Evolutionary conservation across 1,140 invertebrate genomes (phyloP), one percentile per base, ranked within the genome.

Genomic region (Brachionus angularis): DNA sequence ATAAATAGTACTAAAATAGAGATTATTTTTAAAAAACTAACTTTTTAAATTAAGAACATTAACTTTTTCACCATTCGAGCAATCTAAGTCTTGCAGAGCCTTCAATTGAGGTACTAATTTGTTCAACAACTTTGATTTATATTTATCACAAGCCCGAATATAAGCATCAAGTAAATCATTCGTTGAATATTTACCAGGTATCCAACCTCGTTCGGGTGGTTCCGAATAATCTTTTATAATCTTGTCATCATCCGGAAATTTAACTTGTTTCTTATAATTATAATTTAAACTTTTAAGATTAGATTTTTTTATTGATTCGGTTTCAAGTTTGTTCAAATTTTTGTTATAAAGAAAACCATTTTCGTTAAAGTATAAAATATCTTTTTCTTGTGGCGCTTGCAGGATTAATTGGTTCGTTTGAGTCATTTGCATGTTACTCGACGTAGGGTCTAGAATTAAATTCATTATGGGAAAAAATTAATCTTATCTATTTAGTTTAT

Each of bases 21-120:
- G n/a, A n/a, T n/a, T n/a, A n/a, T n/a, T n/a, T n/a, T n/a, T 2
- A 2, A 49, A 49, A 1, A 52, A 10, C 18, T n/a, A 25, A 58
- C 53, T 67, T 50, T 67, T 67, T 50, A 67, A 67, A 67, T 67
- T 67, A 25, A 67, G 29, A 7, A 67, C 62, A 34, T 67, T 67
- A 29, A 67, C 62, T 50, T 67, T 67, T 67, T 67, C 62, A 1
- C 62, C 62, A 34, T 67, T 67, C 31, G 42, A 23, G 31, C 62
- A 67, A 7, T 67, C 62, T 10, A 67, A 27, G n/a, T 67, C 62
- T 12, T 67, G 62, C 5, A 67, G 23, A 14, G 62, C 62, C 36
- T 67, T 67, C 5, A 67, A 33, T 31, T 67, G 62, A 29, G 62
- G 39, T 18, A 67, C 16, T 3, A 67, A 18, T 25, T 42, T 18